These are phyloP conservation scores for Ara ararauna DNA, from an alignment of 2,797 vertebrate species.

Conservation along the genomic window DNA sequence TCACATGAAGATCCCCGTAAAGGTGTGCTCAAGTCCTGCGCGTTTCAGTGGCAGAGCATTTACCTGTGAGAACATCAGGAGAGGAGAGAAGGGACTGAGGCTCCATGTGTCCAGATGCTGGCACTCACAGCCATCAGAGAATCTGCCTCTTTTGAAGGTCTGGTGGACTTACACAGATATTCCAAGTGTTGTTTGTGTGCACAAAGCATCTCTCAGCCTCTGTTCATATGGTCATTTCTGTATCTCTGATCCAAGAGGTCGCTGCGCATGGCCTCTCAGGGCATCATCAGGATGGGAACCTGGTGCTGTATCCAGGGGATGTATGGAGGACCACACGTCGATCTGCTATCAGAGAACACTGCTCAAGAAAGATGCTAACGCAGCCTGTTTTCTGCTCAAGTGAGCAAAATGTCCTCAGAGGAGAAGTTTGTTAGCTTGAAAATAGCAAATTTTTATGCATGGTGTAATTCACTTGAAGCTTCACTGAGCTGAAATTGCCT, in stretches of 20 bases:
- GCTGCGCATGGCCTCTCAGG: rapidly evolving
- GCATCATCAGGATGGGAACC: rapidly evolving
- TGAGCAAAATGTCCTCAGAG: constrained; percentile 11
- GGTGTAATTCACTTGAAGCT: constrained; percentile 25
- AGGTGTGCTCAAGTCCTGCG: neutral
- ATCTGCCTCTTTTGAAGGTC: neutral
- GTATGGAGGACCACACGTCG: neutral
- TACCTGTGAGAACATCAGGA: rapidly evolving
- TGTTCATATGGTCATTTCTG: rapidly evolving
- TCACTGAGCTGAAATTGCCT: neutral
- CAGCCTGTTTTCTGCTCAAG: constrained; percentile 55
- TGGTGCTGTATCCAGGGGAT: neutral
- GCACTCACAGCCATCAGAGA: rapidly evolving
- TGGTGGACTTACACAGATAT: rapidly evolving
- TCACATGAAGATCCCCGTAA: no score
- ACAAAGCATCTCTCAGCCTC: rapidly evolving
- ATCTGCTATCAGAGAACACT: neutral
- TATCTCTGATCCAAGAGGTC: rapidly evolving
- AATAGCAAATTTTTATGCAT: constrained; percentile 21
- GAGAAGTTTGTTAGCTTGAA: neutral
- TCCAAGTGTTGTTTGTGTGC: neutral
- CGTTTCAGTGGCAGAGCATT: neutral
- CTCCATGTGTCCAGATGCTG: rapidly evolving
- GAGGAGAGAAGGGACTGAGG: neutral
- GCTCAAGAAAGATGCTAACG: constrained; percentile 29